These are phyloP conservation scores for Tribolium freemani DNA, from an alignment of 2,888 invertebrate genomes.

Conservation along the genomic window DNA sequence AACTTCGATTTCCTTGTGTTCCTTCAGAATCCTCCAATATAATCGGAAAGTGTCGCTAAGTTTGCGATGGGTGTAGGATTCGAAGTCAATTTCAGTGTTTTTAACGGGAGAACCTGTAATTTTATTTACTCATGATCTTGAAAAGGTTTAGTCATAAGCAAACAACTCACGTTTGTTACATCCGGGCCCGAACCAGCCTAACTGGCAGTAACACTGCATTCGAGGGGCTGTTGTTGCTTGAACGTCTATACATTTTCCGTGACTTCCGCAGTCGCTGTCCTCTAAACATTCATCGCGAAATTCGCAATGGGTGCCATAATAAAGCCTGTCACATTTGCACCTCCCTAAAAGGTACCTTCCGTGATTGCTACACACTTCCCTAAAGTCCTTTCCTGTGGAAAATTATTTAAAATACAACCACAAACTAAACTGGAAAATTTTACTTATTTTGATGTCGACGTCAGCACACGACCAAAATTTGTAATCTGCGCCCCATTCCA, in stretches of 20 bases:
- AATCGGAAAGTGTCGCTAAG: conserved; percentile 83
- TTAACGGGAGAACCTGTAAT: conserved; percentile 81
- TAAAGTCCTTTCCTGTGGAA: conserved; percentile 78
- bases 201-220: conserved; percentile 90
- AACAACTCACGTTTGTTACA: conserved; percentile 83
- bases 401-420: neutral
- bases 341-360: conserved; percentile 84
- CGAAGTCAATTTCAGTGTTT: conserved; percentile 79
- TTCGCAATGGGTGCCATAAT: conserved; percentile 88
- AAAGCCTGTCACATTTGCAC: conserved; percentile 86
- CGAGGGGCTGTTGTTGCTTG: conserved; percentile 85
- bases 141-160: neutral
- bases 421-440: conserved; percentile 53
- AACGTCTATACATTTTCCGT: conserved; percentile 88
- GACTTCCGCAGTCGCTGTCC: conserved; percentile 87
- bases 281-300: conserved; percentile 89
- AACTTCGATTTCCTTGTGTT: conserved; percentile 89
- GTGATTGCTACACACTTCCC: conserved; percentile 87
- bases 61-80: conserved; percentile 78
- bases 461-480: conserved; percentile 97
- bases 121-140: neutral
- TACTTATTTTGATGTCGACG: conserved; percentile 83
- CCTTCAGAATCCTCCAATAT: conserved; percentile 88
- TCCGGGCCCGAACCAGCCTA: conserved; percentile 88
- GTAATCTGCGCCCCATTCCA: conserved; percentile 88